Percentiles rank a stretch among this genome's conserved stretches.
These are phyloP conservation scores for Hybos culiciformis DNA, from an alignment of 2,888 invertebrate genomes.

Conservation along the genomic window DNA sequence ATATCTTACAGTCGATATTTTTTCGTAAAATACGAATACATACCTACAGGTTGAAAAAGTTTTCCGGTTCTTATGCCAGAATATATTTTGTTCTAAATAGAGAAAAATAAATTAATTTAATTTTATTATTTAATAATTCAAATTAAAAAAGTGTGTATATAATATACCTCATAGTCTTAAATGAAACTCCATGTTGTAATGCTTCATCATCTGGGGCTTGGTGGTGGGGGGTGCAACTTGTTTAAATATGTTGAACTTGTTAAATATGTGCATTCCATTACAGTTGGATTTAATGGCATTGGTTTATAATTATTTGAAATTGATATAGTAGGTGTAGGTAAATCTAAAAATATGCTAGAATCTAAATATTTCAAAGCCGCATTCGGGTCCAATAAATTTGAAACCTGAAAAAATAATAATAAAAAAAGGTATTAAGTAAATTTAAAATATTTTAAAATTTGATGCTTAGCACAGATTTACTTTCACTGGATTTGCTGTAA, in stretches of 20 bases:
- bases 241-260: conserved; percentile 8
- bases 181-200: conserved; percentile 56
- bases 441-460: conserved; percentile 1
- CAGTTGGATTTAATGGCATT: conserved; percentile 44
- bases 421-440: not conserved
- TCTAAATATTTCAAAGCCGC: conserved; percentile 51
- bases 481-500: too few relatives aligned
- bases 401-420: conserved; percentile 22
- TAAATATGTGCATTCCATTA: conserved; percentile 32
- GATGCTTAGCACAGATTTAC: too few relatives aligned
- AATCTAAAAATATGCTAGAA: conserved; percentile 45
- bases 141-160: not conserved
- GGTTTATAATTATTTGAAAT: conserved; percentile 76
- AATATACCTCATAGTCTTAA: conserved; percentile 67
- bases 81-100: conserved; percentile 66
- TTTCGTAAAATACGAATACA: conserved; percentile 79
- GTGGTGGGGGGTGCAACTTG: too few relatives aligned
- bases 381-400: conserved; percentile 43
- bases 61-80: conserved; percentile 60
- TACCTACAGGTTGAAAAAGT: conserved; percentile 49
- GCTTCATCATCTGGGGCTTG: conserved; percentile 50
- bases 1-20: conserved; percentile 78
- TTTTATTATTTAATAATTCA: not conserved
- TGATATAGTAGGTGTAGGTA: conserved; percentile 67
- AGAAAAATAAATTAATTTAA: conserved; percentile 9